Evolutionary conservation across 2,113 vertebrate genomes (phyloP).

Genomic region (Chaenogobius annularis): DNA sequence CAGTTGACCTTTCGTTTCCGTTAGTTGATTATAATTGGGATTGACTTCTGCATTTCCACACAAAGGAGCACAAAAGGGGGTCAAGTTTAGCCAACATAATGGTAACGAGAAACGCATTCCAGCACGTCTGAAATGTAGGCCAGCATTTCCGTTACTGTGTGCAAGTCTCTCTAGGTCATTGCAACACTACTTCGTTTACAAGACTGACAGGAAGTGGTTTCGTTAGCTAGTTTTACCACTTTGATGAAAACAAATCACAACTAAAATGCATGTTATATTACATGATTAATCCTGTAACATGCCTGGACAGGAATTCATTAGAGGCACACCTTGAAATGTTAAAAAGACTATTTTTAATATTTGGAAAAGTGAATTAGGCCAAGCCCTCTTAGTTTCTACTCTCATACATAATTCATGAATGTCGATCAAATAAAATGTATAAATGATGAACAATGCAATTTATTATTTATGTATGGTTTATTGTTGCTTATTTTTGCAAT

Average conservation of each 20-base stretch:
- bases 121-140: not conserved
- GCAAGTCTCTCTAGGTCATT: constrained; percentile 16
- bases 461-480: not conserved
- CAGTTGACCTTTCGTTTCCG: not conserved
- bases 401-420: not conserved
- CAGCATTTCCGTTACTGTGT: not conserved
- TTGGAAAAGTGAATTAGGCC: not conserved
- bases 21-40: not conserved
- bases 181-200: not conserved
- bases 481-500: not conserved
- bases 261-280: not conserved
- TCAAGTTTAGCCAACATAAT: constrained; percentile 1
- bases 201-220: not conserved
- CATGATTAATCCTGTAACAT: not conserved
- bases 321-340: not conserved
- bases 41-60: not conserved
- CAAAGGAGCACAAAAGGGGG: not conserved
- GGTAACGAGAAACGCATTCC: not conserved
- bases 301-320: not conserved
- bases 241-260: not conserved
- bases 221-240: not conserved
- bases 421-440: not conserved
- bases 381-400: not conserved
- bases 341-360: not conserved
- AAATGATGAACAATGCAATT: not conserved